phyloP scores from a whole-genome alignment of 2,888 invertebrate genomes.

The Choreutis nemorana region DNA sequence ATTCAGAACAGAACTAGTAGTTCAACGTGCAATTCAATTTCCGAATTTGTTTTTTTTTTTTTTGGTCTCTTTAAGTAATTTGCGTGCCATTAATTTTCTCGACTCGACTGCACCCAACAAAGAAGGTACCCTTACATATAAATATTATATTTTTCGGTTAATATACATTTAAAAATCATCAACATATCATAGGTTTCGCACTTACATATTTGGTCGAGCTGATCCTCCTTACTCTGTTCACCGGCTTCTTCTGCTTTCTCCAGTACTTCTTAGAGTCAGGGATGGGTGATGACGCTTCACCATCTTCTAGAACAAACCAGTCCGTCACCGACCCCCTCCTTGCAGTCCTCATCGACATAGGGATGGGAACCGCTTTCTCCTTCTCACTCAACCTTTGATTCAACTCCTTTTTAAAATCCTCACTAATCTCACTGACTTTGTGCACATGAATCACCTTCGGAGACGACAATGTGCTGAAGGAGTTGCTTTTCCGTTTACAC shows the following conservation, averaged over 20 bases:
- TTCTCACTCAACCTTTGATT: conserved; percentile 29
- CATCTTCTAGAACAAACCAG: conserved; percentile 54
- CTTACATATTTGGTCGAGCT: conserved; percentile 63
- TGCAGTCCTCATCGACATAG: conserved; percentile 14
- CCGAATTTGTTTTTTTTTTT: too few relatives aligned
- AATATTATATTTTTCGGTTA: too few relatives aligned
- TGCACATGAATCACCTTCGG: conserved; percentile 45
- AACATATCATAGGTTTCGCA: too few relatives aligned
- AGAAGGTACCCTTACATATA: too few relatives aligned
- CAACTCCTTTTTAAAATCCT: conserved; percentile 46
- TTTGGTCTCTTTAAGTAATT: too few relatives aligned
- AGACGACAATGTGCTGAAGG: conserved; percentile 40
- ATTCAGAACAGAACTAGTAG: too few relatives aligned
- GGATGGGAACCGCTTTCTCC: conserved; percentile 18
- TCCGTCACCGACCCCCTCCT: conserved; percentile 54
- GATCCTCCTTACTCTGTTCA: conserved; percentile 44
- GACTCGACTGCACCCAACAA: too few relatives aligned
- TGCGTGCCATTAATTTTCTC: too few relatives aligned
- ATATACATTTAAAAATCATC: too few relatives aligned
- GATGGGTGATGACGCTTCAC: conserved; percentile 10
- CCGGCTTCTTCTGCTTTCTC: conserved; percentile 41
- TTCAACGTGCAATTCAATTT: too few relatives aligned
- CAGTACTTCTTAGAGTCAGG: conserved; percentile 37
- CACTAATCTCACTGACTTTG: conserved; percentile 43
- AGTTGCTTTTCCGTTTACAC: conserved; percentile 44